Evolutionary conservation across 2,888 invertebrate genomes (phyloP).

Genomic region (Tetanocera ferruginea): DNA sequence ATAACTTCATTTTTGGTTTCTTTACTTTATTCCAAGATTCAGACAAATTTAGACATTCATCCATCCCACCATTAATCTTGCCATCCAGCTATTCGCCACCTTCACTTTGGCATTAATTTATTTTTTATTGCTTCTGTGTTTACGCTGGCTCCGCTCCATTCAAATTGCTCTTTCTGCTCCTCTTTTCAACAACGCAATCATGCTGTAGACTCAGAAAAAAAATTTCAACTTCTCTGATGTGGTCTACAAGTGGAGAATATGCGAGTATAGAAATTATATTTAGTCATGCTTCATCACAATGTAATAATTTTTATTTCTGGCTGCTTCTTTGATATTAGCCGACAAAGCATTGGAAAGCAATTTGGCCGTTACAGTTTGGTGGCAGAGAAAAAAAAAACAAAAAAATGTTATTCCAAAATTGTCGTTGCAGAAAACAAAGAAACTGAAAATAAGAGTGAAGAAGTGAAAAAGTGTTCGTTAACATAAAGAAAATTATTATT

Average conservation of each 20-base stretch:
- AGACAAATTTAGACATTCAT: not conserved
- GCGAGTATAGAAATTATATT: constrained; percentile 63
- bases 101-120: constrained; percentile 1
- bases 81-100: not conserved
- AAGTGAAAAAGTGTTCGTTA: too few relatives aligned
- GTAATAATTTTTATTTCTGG: constrained; percentile 66
- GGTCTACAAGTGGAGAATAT: not conserved
- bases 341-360: constrained; percentile 7
- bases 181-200: not conserved
- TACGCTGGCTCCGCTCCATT: not conserved
- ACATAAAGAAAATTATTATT: too few relatives aligned
- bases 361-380: not conserved
- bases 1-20: too few relatives aligned
- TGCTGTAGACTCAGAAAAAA: not conserved
- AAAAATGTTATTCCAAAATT: too few relatives aligned
- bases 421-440: too few relatives aligned
- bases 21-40: too few relatives aligned
- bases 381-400: not conserved
- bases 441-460: too few relatives aligned
- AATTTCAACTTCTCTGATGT: not conserved
- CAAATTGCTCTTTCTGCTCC: not conserved
- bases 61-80: not conserved
- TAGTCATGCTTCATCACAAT: constrained; percentile 70
- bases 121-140: constrained; percentile 7
- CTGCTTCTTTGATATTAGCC: constrained; percentile 47